phyloP scores from a whole-genome alignment of 2,888 invertebrate species.

The Furcula furcula region DNA sequence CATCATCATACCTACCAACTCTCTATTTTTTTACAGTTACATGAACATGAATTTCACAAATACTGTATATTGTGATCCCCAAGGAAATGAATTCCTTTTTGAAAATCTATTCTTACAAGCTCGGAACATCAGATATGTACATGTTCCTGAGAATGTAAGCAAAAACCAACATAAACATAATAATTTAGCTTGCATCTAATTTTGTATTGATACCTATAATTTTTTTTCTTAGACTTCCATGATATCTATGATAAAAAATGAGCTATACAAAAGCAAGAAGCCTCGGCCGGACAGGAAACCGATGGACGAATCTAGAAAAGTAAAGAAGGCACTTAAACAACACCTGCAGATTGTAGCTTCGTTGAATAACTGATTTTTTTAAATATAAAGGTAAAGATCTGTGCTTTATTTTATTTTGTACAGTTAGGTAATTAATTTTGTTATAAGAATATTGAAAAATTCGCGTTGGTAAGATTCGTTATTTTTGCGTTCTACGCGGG shows the following conservation, averaged over 20 bases:
- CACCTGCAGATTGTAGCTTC: conserved; percentile 76
- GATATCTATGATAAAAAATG: conserved; percentile 69
- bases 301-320: conserved; percentile 67
- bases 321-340: conserved; percentile 69
- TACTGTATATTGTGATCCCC: conserved; percentile 83
- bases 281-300: conserved; percentile 38
- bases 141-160: conserved; percentile 82
- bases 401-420: background rate
- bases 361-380: conserved; percentile 22
- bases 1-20: too few species aligned
- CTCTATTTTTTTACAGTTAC: conserved; percentile 74
- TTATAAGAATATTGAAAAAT: too few species aligned
- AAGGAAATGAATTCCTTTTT: conserved; percentile 82
- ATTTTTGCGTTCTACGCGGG: too few species aligned
- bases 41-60: conserved; percentile 86
- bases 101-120: conserved; percentile 83
- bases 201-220: background rate
- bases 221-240: conserved; percentile 68
- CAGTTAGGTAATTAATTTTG: too few species aligned
- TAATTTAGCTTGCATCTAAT: background rate
- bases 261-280: conserved; percentile 48
- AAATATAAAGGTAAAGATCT: background rate
- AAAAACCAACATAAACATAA: background rate
- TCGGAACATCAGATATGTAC: conserved; percentile 85
- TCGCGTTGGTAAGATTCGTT: too few species aligned